Percentiles rank a stretch among this genome's conserved stretches.
Evolutionary conservation across 2,797 vertebrate genomes (phyloP).

Genomic region (Notolepis coatsorum): DNA sequence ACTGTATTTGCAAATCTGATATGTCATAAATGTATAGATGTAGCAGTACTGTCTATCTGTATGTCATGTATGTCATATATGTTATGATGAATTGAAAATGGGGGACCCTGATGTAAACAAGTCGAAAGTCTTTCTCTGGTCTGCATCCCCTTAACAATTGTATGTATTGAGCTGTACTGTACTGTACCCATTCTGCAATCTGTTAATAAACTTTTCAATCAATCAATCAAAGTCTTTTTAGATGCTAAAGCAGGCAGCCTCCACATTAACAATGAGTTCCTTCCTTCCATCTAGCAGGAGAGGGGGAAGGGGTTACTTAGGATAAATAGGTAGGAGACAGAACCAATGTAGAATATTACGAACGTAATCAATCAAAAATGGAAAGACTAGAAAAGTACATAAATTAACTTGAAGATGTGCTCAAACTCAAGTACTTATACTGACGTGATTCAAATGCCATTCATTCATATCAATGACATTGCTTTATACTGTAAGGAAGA

Average conservation of each 20-base stretch:
- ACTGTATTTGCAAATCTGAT: too few species aligned
- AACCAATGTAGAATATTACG: constrained; percentile 77
- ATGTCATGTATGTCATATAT: too few species aligned
- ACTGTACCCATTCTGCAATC: too few species aligned
- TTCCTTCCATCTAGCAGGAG: constrained; percentile 64
- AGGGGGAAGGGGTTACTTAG: constrained; percentile 62
- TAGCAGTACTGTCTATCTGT: too few species aligned
- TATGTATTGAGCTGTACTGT: too few species aligned
- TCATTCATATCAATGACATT: constrained; percentile 32
- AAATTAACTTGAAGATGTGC: constrained; percentile 69
- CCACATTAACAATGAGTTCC: constrained; percentile 74
- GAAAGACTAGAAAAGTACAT: constrained; percentile 57
- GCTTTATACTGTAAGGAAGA: background rate
- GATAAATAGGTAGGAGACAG: constrained; percentile 68
- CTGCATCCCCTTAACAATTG: too few species aligned
- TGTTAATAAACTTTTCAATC: too few species aligned
- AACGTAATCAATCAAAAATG: constrained; percentile 76
- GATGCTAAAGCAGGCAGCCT: constrained; percentile 77
- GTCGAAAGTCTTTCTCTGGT: too few species aligned
- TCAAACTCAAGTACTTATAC: constrained; percentile 34
- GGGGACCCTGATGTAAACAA: too few species aligned
- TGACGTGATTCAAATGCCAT: constrained; percentile 35
- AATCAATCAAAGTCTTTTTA: constrained; percentile 80
- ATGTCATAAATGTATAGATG: too few species aligned
- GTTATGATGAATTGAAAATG: too few species aligned